Evolutionary conservation across 2,113 vertebrate genomes (phyloP), one percentile per base, ranked within the genome.

Genomic region (Lagopus muta): DNA sequence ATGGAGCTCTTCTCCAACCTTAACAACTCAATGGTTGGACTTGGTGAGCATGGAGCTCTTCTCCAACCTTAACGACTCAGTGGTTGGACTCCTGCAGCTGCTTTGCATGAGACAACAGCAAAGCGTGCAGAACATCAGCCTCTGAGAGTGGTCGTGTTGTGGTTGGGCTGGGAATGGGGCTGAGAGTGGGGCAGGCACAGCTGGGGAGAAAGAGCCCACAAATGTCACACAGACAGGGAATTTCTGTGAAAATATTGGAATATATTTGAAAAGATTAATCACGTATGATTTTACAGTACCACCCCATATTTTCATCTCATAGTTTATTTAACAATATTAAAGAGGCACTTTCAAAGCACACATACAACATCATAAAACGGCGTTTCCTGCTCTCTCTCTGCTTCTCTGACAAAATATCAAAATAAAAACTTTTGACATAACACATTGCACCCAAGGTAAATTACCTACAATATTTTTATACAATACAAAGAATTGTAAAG

Each of bases 401-500:
- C 96, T 98, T 94, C 97, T 98, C 97, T 98, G 98, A 98, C 96
- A 98, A 98, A 98, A 98, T 98, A 98, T 98, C 99, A 99, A 99
- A 99, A 99, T 99, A 99, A 98, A 97, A 98, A 98, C 98, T 99
- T 99, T 98, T 97, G 97, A 98, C 98, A 98, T 96, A 98, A 97
- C 97, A 98, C 98, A 98, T 99, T 98, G 98, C 98, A 99, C 98
- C 97, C 98, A 98, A 98, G 97, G 97, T 97, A 97, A 97, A 98
- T 98, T 94, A 98, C 98, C 98, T 99, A 99, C 98, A 98, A 98
- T 98, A 98, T 97, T 85, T 97, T 95, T 97, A 97, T 98, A 99
- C 98, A 98, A 98, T 98, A 97, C 97, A 98, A 96, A 96, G 97
- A 84, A 94, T 88, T 88, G 82, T 95, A 97, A 97, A 98, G 98